These are phyloP conservation scores for Ascaphus truei DNA, from an alignment of 2,113 vertebrate genomes.

Conservation along the genomic window DNA sequence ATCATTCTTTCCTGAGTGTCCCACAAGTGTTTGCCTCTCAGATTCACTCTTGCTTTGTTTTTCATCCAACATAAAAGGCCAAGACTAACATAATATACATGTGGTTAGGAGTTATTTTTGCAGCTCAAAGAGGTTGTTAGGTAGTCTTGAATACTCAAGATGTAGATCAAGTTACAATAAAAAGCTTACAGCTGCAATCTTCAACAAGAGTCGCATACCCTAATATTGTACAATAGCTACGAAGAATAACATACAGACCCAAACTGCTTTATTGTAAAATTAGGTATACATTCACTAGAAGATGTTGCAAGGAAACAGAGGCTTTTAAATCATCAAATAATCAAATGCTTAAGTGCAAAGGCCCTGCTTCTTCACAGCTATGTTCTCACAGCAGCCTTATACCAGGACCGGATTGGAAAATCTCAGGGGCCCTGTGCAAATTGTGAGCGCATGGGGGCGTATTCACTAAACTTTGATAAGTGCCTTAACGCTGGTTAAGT, in stretches of 20 bases:
- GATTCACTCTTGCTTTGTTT: constrained; percentile 20
- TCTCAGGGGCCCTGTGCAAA: too few species aligned
- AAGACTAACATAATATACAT: constrained; percentile 1
- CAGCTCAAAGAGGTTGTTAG: constrained; percentile 6
- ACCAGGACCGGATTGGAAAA: too few species aligned
- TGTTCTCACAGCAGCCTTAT: neutral
- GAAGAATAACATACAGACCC: neutral
- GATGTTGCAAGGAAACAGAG: neutral
- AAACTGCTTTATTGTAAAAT: neutral
- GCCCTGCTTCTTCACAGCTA: neutral
- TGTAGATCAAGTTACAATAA: constrained; percentile 6
- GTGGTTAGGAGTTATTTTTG: constrained; percentile 24
- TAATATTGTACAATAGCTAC: neutral
- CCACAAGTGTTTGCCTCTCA: neutral
- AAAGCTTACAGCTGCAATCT: neutral
- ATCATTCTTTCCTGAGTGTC: neutral
- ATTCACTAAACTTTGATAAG: too few species aligned
- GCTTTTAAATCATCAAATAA: neutral
- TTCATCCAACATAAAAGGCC: neutral
- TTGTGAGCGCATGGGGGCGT: too few species aligned
- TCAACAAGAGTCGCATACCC: neutral
- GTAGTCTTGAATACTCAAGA: neutral
- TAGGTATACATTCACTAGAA: neutral
- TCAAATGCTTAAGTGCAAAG: neutral
- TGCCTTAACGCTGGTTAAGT: too few species aligned